Percentiles rank a stretch among this genome's conserved stretches.
Evolutionary conservation across 2,888 invertebrate species (phyloP).

Genomic region (Lithophane ornitopus): DNA sequence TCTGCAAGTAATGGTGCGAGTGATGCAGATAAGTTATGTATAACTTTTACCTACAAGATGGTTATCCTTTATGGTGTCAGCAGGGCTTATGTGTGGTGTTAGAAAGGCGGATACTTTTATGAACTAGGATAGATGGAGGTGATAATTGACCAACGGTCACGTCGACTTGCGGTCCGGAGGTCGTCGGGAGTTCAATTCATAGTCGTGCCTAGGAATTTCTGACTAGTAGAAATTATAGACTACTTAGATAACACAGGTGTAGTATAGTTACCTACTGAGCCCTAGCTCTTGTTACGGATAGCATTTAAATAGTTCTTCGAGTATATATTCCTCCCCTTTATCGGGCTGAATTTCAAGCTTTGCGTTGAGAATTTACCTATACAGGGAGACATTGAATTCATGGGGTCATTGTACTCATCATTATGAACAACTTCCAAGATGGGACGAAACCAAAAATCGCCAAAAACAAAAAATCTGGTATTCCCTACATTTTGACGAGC

Average conservation of each 20-base stretch:
- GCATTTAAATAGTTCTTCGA: not conserved
- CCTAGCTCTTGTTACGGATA: not conserved
- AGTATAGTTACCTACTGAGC: not conserved
- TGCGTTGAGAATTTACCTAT: not conserved
- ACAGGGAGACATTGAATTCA: too few relatives aligned
- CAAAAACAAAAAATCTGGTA: too few relatives aligned
- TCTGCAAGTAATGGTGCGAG: constrained; percentile 38
- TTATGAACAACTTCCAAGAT: too few relatives aligned
- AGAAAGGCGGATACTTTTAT: constrained; percentile 51
- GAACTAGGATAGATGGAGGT: constrained; percentile 42
- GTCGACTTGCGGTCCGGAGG: constrained; percentile 2
- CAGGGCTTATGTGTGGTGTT: constrained; percentile 27
- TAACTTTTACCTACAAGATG: constrained; percentile 40
- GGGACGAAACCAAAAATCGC: too few relatives aligned
- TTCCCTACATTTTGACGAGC: too few relatives aligned
- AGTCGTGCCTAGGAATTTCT: constrained; percentile 14
- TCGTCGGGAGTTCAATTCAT: constrained; percentile 45
- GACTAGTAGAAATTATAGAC: not conserved
- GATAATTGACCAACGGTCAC: constrained; percentile 33
- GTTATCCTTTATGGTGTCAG: constrained; percentile 39
- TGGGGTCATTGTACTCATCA: too few relatives aligned
- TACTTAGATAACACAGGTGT: not conserved
- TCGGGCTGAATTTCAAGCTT: not conserved
- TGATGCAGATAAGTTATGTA: constrained; percentile 54
- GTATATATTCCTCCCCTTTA: not conserved